These are phyloP conservation scores for Ischnus inquisitorius DNA, from an alignment of 2,888 invertebrate genomes.

Conservation along the genomic window DNA sequence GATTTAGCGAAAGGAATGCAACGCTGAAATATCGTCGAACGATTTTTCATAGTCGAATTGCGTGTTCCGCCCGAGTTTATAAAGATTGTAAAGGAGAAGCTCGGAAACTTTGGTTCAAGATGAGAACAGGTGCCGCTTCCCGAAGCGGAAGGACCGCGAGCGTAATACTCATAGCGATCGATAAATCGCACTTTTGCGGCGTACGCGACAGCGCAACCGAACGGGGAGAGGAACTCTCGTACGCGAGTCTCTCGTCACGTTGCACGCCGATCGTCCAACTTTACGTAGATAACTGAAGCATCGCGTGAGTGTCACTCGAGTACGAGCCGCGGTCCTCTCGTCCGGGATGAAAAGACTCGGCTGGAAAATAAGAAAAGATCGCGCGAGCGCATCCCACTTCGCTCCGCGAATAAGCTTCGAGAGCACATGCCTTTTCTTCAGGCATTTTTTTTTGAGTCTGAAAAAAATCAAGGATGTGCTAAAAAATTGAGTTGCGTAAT, in stretches of 20 bases:
- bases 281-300: conserved; percentile 21
- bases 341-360: background rate
- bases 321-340: background rate
- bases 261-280: conserved; percentile 17
- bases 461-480: no score
- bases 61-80: conserved; percentile 1
- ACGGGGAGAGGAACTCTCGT: background rate
- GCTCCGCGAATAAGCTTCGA: conserved; percentile 39
- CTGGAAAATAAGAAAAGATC: conserved; percentile 26
- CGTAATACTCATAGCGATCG: conserved; percentile 8
- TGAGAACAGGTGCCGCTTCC: conserved; percentile 19
- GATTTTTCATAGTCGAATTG: conserved; percentile 3
- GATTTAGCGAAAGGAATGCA: background rate
- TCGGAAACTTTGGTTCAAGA: conserved; percentile 6
- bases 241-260: conserved; percentile 18
- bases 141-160: background rate
- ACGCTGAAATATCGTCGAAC: background rate
- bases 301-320: conserved; percentile 38
- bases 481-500: no score
- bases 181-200: conserved; percentile 44
- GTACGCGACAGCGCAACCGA: conserved; percentile 12
- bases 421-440: background rate
- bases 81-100: conserved; percentile 18
- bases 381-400: conserved; percentile 23
- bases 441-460: no score